These are phyloP conservation scores for Portevinia maculata DNA, from an alignment of 2,888 invertebrate genomes.

Conservation along the genomic window DNA sequence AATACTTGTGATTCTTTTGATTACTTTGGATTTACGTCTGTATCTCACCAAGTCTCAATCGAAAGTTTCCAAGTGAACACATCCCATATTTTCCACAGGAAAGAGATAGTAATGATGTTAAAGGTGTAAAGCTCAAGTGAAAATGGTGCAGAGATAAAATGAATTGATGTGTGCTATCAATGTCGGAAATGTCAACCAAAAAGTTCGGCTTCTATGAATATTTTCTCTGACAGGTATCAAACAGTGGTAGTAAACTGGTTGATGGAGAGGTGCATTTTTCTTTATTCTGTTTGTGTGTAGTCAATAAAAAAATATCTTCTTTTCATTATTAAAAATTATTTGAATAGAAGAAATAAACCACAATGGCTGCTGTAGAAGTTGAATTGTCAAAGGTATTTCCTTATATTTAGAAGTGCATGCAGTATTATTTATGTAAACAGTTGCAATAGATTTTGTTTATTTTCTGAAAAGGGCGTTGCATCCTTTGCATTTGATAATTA, in stretches of 20 bases:
- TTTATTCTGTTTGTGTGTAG: slow-evolving; percentile 34
- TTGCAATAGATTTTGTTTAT: slow-evolving; percentile 37
- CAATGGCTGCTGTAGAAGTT: slow-evolving; percentile 79
- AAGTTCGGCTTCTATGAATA: slow-evolving; percentile 4
- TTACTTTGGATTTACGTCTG: too few species aligned
- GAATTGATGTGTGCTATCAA: too few species aligned
- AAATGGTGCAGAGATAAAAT: too few species aligned
- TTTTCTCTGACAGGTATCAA: slow-evolving; percentile 12
- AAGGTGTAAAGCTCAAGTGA: too few species aligned
- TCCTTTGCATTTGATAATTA: slow-evolving; percentile 42
- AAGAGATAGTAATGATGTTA: too few species aligned
- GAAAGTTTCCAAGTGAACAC: too few species aligned
- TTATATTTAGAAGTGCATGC: slow-evolving; percentile 1
- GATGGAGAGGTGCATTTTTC: slow-evolving; percentile 40
- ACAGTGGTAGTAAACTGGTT: slow-evolving; percentile 14
- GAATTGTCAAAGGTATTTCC: slow-evolving; percentile 81
- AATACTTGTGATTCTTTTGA: too few species aligned
- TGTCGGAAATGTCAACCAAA: slow-evolving; percentile 34
- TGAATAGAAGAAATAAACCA: slow-evolving; percentile 19
- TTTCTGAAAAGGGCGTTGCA: slow-evolving; percentile 70
- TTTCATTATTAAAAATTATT: slow-evolving; percentile 11
- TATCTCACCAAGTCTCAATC: too few species aligned
- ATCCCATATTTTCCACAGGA: too few species aligned
- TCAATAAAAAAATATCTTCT: slow-evolving; percentile 28
- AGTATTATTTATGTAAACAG: not conserved